Evolutionary conservation across 2,797 vertebrate species (phyloP), one percentile per base, ranked within the genome.

Genomic region (Potorous gilbertii): DNA sequence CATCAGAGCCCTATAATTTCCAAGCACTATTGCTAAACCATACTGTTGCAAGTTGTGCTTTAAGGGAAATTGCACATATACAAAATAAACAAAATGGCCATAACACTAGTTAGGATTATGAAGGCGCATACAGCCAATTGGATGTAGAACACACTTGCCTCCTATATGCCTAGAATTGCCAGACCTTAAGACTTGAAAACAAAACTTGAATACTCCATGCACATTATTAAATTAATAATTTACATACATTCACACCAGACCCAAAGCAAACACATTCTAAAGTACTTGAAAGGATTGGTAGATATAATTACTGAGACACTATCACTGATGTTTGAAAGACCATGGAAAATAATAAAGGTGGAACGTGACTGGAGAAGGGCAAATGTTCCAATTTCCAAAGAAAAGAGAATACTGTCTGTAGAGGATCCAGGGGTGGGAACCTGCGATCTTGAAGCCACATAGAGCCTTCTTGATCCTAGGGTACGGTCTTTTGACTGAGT

Each of bases 1-100:
- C 10, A 87, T 87, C 40, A 87, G 62, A 87, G 40, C 21, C 46
- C 74, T 87, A 87, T 87, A 87, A 46, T 93, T 95, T 94, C 50
- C 18, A 62, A 95, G 50, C 40, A 54, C n/a, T 91, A 34, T 56
- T 28, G 50, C 31, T 24, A 93, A 66, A 56, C 92, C 55, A 92
- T 11, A 90, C 8, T 27, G 66, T 21, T 92, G 0, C 62, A 90
- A 93, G 13, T 46, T 95, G 59, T 90, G 16, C 91, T 93, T 93
- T 40, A 27, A 93, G 54, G 91, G 11, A 91, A 92, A 92, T 8
- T 94, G 8, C 27, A 74, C 27, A 74, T 56, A 4, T 54, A 21
- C 40, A 87, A 87, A 87, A 50, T 46, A 87, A 87, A 50, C 74
- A 87, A 81, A 87, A 87, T 87, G 74, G 50, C 27, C 74, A 87